Percentiles rank a stretch among this genome's conserved stretches.
These are phyloP conservation scores for Diachrysia chrysitis DNA, from an alignment of 2,888 invertebrate genomes.

Conservation along the genomic window DNA sequence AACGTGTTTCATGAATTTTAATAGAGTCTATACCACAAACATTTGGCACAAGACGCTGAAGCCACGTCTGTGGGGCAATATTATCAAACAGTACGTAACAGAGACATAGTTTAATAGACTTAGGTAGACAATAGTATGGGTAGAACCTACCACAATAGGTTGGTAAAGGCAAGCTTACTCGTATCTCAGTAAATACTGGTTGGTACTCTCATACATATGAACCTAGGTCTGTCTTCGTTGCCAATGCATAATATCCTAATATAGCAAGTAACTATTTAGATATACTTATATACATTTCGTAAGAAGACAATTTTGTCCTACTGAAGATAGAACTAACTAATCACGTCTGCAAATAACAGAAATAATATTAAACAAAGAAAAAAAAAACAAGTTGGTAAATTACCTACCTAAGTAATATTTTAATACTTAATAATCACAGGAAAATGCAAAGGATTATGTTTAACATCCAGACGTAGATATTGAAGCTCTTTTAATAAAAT, in stretches of 20 bases:
- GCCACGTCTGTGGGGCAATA: neutral
- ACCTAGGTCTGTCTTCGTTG: neutral
- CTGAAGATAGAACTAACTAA: slow-evolving; percentile 3
- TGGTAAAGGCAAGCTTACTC: neutral
- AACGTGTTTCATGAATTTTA: neutral
- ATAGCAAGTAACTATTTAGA: too few species aligned
- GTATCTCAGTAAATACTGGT: neutral
- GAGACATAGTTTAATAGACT: neutral
- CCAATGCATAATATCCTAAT: neutral
- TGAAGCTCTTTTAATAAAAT: slow-evolving; percentile 24
- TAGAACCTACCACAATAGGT: neutral
- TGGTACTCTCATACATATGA: too few species aligned
- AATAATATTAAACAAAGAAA: slow-evolving; percentile 23
- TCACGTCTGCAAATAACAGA: slow-evolving; percentile 8
- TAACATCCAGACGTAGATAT: neutral
- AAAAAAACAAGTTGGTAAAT: too few species aligned
- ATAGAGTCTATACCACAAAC: neutral
- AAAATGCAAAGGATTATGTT: neutral
- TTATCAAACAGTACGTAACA: neutral
- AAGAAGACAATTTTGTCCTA: too few species aligned
- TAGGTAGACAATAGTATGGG: neutral
- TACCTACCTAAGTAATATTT: too few species aligned
- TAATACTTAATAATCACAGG: too few species aligned
- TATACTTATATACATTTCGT: too few species aligned
- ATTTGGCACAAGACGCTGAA: slow-evolving; percentile 20